Percentiles rank a stretch among this genome's conserved stretches.
phyloP scores from a whole-genome alignment of 92 coral and sea anemone genomes.

The Umimayanthus chanpuru region DNA sequence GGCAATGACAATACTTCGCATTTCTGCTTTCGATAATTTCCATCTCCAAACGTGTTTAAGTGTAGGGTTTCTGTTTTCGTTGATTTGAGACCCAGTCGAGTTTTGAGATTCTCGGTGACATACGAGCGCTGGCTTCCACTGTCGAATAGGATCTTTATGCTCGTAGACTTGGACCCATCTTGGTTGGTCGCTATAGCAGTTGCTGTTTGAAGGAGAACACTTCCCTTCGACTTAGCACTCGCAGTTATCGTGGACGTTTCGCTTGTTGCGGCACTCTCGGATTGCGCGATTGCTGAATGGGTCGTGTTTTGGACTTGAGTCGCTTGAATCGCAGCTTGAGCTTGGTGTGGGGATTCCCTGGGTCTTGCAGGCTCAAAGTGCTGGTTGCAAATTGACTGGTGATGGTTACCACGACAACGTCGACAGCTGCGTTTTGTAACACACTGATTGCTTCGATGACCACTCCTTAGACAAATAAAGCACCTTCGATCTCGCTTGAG shows the following conservation, averaged over 20 bases:
- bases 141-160: constrained; percentile 41
- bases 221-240: constrained; percentile 45
- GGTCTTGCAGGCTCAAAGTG: neutral
- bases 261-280: neutral
- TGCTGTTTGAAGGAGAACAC: constrained; percentile 37
- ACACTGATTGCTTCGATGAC: constrained; percentile 41
- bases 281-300: constrained; percentile 29
- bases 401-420: constrained; percentile 37
- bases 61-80: constrained; percentile 45
- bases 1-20: constrained; percentile 49
- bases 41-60: constrained; percentile 53
- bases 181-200: constrained; percentile 17
- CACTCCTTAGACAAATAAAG: constrained; percentile 54
- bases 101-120: constrained; percentile 30
- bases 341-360: constrained; percentile 16
- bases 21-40: constrained; percentile 46
- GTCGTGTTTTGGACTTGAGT: constrained; percentile 11
- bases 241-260: constrained; percentile 49
- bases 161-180: constrained; percentile 38
- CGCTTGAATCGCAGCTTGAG: neutral
- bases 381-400: constrained; percentile 50
- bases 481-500: constrained; percentile 51
- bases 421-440: constrained; percentile 24
- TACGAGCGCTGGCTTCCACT: constrained; percentile 46
- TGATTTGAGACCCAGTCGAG: constrained; percentile 39